Conservation (phyloP, 2,113 vertebrate genomes). For the Thalassarche chlororhynchos region DNA sequence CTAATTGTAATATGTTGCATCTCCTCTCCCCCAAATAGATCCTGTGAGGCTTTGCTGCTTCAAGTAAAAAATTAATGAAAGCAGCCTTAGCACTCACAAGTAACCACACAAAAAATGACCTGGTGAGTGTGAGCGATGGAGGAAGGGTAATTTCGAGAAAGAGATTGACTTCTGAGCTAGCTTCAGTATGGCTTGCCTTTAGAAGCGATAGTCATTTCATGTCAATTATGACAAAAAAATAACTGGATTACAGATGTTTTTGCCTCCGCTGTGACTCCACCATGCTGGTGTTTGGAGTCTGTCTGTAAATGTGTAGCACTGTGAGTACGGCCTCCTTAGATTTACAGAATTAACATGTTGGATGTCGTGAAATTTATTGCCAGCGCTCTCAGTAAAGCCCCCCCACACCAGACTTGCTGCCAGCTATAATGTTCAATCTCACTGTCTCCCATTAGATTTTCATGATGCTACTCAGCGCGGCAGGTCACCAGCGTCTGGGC, state of each 20-base stretch:
- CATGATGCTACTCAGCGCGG: not conserved
- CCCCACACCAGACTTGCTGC: not conserved
- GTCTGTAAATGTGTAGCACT: not conserved
- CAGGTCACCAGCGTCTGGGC: not conserved
- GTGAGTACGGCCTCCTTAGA: fast-evolving
- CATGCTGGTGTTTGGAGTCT: not conserved
- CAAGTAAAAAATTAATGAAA: conserved; percentile 65
- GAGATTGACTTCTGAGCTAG: not conserved
- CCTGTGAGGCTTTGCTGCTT: conserved; percentile 49
- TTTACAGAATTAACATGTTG: not conserved
- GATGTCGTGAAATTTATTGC: not conserved
- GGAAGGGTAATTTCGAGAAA: not conserved
- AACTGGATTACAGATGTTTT: not conserved
- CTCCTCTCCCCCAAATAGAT: conserved; percentile 23
- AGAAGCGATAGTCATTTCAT: not conserved
- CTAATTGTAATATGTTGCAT: not conserved
- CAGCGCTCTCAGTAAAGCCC: not conserved
- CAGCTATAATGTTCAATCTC: not conserved
- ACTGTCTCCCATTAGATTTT: not conserved
- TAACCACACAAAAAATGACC: conserved; percentile 41
- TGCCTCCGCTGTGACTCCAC: not conserved
- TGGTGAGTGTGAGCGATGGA: not conserved
- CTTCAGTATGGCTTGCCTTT: not conserved
- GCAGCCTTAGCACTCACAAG: conserved; percentile 17
- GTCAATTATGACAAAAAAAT: not conserved